Evolutionary conservation across 1,140 invertebrate genomes (phyloP).

Genomic region (Saccostrea echinata): DNA sequence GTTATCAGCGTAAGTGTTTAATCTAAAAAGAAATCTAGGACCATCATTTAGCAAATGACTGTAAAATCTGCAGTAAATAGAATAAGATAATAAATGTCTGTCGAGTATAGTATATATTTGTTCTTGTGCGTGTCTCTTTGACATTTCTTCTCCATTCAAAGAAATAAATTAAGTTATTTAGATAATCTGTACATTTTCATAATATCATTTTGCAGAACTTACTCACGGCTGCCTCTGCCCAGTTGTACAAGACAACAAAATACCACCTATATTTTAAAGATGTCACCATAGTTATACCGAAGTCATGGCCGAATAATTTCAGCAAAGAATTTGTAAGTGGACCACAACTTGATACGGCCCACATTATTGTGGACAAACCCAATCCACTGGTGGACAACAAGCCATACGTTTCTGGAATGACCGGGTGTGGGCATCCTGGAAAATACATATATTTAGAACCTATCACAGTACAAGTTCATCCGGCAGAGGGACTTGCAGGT

Average conservation of each 20-base stretch:
- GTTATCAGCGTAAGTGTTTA: too few species aligned
- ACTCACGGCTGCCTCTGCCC: slow-evolving; percentile 42
- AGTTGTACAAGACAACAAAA: slow-evolving; percentile 51
- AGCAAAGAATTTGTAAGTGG: slow-evolving; percentile 40
- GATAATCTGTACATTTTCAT: too few species aligned
- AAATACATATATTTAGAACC: slow-evolving; percentile 68
- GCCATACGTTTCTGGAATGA: slow-evolving; percentile 66
- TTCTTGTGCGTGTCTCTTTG: too few species aligned
- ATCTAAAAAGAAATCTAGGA: too few species aligned
- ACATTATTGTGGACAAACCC: slow-evolving; percentile 59
- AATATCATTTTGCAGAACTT: neutral
- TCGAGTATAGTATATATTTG: too few species aligned
- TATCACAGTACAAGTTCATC: slow-evolving; percentile 26
- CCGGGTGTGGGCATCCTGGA: slow-evolving; percentile 63
- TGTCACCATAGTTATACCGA: slow-evolving; percentile 52
- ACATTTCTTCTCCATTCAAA: too few species aligned
- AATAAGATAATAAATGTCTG: too few species aligned
- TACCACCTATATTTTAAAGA: slow-evolving; percentile 53
- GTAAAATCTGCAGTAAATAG: too few species aligned
- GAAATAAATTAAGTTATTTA: too few species aligned
- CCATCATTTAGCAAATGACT: too few species aligned
- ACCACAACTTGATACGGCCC: slow-evolving; percentile 30
- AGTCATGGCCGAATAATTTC: slow-evolving; percentile 40
- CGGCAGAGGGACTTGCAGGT: slow-evolving; percentile 36
- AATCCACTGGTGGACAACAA: slow-evolving; percentile 63